Percentiles rank a stretch among this genome's conserved stretches.
phyloP scores from a whole-genome alignment of 2,888 invertebrate species.

The Scelioninae gen. 2 region DNA sequence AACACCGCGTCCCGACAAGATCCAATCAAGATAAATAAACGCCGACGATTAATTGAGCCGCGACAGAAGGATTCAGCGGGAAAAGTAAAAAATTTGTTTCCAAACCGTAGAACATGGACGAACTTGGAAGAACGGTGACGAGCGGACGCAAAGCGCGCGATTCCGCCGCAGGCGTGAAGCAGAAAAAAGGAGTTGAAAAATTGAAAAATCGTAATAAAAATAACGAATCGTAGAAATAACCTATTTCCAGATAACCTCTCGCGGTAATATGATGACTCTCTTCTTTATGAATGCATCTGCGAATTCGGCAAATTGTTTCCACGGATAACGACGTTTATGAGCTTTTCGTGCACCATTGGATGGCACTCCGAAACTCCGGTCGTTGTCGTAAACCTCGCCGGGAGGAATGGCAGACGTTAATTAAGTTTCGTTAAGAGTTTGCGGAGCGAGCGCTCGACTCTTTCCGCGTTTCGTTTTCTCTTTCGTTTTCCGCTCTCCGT shows the following conservation, averaged over 20 bases:
- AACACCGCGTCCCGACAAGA: too few relatives aligned
- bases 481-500: conserved; percentile 51
- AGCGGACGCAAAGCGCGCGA: conserved; percentile 13
- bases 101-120: conserved; percentile 17
- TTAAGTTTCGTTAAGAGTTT: conserved; percentile 72
- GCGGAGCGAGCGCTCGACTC: conserved; percentile 61
- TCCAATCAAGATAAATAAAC: too few relatives aligned
- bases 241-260: conserved; percentile 45
- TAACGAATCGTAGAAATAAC: conserved; percentile 43
- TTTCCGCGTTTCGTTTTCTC: conserved; percentile 57
- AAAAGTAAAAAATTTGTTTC: conserved; percentile 10
- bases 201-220: too few relatives aligned
- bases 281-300: conserved; percentile 63
- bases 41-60: background rate
- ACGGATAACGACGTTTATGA: conserved; percentile 62
- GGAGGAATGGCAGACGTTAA: conserved; percentile 70
- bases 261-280: conserved; percentile 57
- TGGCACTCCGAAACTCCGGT: conserved; percentile 61
- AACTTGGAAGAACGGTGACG: conserved; percentile 8
- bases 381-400: conserved; percentile 67
- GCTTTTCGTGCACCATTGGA: conserved; percentile 60
- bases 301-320: conserved; percentile 62
- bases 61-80: background rate
- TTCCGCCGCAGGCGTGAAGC: conserved; percentile 31
- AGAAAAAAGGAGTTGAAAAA: too few relatives aligned